These are phyloP conservation scores for Echiichthys vipera DNA, from an alignment of 2,797 vertebrate species.

Conservation along the genomic window DNA sequence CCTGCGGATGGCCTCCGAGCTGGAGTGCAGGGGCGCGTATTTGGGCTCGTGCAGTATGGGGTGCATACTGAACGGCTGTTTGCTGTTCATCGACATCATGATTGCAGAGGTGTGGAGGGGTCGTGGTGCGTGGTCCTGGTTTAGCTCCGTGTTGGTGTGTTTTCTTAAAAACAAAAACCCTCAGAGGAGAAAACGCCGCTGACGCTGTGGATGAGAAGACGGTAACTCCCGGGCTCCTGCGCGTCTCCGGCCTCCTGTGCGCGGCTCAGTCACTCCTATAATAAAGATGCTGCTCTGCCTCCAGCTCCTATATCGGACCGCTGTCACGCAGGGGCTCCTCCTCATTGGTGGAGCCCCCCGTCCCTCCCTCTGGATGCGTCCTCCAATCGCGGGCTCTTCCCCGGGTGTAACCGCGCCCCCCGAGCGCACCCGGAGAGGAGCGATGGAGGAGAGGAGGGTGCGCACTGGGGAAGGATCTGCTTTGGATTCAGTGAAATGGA, in stretches of 20 bases:
- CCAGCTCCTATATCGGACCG: slow-evolving; percentile 78
- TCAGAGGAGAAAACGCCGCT: slow-evolving; percentile 15
- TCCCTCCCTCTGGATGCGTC: slow-evolving; percentile 32
- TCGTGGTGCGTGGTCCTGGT: slow-evolving; percentile 70
- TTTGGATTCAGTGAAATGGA: no score
- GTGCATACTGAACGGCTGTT: slow-evolving; percentile 94
- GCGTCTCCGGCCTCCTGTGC: slow-evolving; percentile 41
- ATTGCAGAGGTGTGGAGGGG: slow-evolving; percentile 77
- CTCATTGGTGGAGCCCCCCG: slow-evolving; percentile 59
- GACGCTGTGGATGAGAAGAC: not conserved
- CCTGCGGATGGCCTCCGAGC: slow-evolving; percentile 92
- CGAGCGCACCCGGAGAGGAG: no score
- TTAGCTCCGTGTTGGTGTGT: slow-evolving; percentile 61
- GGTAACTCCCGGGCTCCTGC: slow-evolving; percentile 61
- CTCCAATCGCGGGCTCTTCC: slow-evolving; percentile 62
- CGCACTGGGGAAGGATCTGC: no score
- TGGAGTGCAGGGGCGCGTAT: slow-evolving; percentile 91
- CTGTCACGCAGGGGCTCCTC: slow-evolving; percentile 51
- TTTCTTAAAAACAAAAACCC: slow-evolving; percentile 55
- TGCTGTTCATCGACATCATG: slow-evolving; percentile 99
- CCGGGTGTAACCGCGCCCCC: slow-evolving; percentile 10
- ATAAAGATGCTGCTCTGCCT: slow-evolving; percentile 76
- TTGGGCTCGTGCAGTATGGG: slow-evolving; percentile 94
- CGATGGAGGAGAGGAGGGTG: no score
- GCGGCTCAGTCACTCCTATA: slow-evolving; percentile 69